These are phyloP conservation scores for Spinibarbus caldwelli DNA, from an alignment of 2,797 vertebrate genomes.

Conservation along the genomic window DNA sequence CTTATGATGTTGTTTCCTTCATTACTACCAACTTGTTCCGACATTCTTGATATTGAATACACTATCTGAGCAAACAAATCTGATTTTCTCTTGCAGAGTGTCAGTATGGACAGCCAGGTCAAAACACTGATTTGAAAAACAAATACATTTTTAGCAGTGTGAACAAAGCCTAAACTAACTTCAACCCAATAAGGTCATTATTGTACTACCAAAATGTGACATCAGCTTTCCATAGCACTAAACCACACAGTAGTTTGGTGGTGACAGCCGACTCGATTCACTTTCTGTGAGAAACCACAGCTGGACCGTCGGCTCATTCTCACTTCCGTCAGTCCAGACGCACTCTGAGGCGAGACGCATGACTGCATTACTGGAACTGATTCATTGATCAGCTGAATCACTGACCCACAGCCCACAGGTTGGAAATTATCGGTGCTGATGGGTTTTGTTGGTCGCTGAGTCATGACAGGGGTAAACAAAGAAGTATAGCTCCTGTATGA, in stretches of 20 bases:
- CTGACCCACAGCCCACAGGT: conserved; percentile 7
- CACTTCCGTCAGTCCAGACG: conserved; percentile 44
- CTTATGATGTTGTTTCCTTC: not conserved
- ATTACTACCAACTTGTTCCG: not conserved
- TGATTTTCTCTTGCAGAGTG: not conserved
- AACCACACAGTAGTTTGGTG: conserved; percentile 9
- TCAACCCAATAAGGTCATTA: not conserved
- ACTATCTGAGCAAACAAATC: not conserved
- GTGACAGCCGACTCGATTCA: not conserved
- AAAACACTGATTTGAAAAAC: not conserved
- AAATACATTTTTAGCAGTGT: conserved; percentile 4
- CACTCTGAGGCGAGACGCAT: conserved; percentile 19
- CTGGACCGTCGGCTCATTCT: conserved; percentile 35
- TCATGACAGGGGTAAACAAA: not conserved
- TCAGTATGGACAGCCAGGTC: not conserved
- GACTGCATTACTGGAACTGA: conserved; percentile 52
- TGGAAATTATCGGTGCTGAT: not conserved
- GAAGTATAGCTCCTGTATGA: conserved; percentile 37
- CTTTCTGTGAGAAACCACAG: conserved; percentile 37
- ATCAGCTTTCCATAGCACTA: not conserved
- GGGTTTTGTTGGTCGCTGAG: not conserved
- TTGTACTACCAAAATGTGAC: not conserved
- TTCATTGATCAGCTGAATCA: conserved; percentile 54
- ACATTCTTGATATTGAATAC: not conserved
- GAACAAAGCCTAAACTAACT: conserved; percentile 20